Evolutionary conservation across 64 coral and sea anemone species (phyloP).

Genomic region (Actinia equina): DNA sequence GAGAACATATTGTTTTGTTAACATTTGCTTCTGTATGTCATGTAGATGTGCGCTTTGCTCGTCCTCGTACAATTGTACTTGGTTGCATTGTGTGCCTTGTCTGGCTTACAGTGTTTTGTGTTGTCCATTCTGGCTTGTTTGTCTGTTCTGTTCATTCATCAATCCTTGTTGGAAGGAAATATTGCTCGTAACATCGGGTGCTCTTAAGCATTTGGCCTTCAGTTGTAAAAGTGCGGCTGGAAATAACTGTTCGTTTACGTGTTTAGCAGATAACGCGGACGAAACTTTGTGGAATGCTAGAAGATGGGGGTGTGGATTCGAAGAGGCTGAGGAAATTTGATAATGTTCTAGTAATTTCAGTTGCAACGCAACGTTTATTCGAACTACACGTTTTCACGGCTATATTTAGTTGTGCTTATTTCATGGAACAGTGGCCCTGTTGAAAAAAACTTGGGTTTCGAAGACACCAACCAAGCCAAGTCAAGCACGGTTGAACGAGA

Average conservation of each 20-base stretch:
- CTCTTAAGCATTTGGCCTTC: not conserved
- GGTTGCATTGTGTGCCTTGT: not conserved
- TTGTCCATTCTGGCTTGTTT: not conserved
- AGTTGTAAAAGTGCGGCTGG: not conserved
- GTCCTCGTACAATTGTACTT: not conserved
- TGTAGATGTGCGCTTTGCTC: slow-evolving; percentile 2
- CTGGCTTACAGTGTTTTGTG: not conserved
- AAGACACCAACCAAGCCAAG: too few relatives aligned
- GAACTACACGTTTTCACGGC: too few relatives aligned
- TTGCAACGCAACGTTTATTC: too few relatives aligned
- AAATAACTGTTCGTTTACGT: not conserved
- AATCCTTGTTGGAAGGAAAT: slow-evolving; percentile 1
- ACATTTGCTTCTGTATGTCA: not conserved
- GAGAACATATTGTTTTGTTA: not conserved
- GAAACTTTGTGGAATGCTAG: not conserved
- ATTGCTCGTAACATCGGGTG: not conserved
- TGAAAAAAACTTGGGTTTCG: too few relatives aligned
- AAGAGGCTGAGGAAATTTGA: not conserved
- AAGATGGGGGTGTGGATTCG: not conserved
- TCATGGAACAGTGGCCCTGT: too few relatives aligned
- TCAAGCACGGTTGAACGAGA: too few relatives aligned
- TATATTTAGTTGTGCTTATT: too few relatives aligned
- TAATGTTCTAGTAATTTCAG: too few relatives aligned
- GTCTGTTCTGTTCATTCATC: not conserved
- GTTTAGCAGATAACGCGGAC: not conserved